Conservation (phyloP, 2,797 vertebrate genomes). For the Florisuga fusca region DNA sequence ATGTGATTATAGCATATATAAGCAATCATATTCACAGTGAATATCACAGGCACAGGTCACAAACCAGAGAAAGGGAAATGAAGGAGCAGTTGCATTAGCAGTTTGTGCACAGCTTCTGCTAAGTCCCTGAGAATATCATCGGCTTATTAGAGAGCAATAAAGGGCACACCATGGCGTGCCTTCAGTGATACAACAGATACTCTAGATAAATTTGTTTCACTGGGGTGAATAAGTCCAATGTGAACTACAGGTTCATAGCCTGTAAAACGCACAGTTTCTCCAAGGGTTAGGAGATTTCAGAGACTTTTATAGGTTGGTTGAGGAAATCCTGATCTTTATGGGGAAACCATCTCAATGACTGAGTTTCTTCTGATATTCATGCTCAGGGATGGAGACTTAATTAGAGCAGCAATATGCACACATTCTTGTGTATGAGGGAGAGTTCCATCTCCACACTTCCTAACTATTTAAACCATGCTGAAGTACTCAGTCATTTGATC, state of each 20-base stretch:
- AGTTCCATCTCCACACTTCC: slow-evolving; percentile 57
- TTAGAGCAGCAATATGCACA: not conserved
- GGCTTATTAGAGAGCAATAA: not conserved
- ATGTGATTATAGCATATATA: not conserved
- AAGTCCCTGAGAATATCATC: not conserved
- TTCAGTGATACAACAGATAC: not conserved
- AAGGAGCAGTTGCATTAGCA: not conserved
- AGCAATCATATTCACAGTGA: not conserved
- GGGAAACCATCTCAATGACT: not conserved
- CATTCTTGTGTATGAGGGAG: slow-evolving; percentile 29
- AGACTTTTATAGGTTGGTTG: not conserved
- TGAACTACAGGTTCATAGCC: not conserved
- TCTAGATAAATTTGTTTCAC: not conserved
- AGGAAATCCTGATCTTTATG: slow-evolving; percentile 10
- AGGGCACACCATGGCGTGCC: fast-evolving
- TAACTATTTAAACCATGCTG: slow-evolving; percentile 47
- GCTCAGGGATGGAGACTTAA: slow-evolving; percentile 13
- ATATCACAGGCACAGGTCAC: not conserved
- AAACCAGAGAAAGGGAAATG: not conserved
- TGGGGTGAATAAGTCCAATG: not conserved
- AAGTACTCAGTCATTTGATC: slow-evolving; percentile 73
- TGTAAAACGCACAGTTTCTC: not conserved
- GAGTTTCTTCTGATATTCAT: not conserved
- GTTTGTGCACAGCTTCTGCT: not conserved
- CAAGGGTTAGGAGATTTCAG: not conserved